Conservation (phyloP, 2,888 invertebrate species). For the Euphydryas editha region DNA sequence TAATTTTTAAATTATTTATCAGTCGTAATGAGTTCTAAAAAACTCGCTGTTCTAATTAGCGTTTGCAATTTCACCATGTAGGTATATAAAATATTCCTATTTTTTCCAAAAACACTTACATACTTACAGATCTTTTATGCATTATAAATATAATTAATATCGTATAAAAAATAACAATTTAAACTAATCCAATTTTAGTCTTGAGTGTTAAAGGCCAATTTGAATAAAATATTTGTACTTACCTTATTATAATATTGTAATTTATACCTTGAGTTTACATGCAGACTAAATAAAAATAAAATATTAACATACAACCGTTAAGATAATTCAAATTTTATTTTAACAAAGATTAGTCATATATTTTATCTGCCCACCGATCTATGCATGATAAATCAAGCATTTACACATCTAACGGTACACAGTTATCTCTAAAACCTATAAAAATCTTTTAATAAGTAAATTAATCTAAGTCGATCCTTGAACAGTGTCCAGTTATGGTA, state of each 20-base stretch:
- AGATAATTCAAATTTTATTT: neutral
- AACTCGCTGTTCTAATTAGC: conserved; percentile 3
- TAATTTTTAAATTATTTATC: conserved; percentile 7
- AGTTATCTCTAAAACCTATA: conserved; percentile 25
- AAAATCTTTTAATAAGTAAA: conserved; percentile 36
- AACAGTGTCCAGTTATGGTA: conserved; percentile 35
- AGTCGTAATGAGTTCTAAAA: conserved; percentile 1
- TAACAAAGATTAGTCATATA: neutral
- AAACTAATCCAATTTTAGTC: neutral
- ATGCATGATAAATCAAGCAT: conserved; percentile 30
- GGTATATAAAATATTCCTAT: conserved; percentile 2
- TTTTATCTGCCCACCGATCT: conserved; percentile 20
- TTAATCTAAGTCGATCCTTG: conserved; percentile 38
- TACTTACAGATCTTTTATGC: conserved; percentile 3
- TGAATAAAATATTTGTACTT: neutral
- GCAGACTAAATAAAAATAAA: conserved; percentile 1
- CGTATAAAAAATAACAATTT: neutral
- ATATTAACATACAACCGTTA: neutral
- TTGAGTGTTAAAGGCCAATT: neutral
- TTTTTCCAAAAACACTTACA: conserved; percentile 4
- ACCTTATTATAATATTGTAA: neutral
- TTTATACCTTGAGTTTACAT: neutral
- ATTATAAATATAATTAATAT: neutral
- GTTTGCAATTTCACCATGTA: neutral
- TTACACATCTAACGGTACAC: conserved; percentile 26